Base-by-base conservation (phyloP, 2,888 invertebrate species). In the Andrena praecox region DNA sequence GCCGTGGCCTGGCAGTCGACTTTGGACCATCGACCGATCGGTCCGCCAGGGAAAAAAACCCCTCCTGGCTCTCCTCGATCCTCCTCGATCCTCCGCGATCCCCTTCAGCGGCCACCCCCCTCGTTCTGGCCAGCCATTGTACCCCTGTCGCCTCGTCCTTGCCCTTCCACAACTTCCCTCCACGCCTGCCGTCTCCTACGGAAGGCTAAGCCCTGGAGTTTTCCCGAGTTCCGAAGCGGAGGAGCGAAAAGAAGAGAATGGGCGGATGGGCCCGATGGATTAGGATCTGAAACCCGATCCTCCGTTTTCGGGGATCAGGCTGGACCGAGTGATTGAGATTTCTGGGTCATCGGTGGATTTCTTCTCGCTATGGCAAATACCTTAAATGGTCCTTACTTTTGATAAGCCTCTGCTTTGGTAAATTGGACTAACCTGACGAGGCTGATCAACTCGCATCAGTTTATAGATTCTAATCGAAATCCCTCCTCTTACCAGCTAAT, bases 11-110 rank as follows among this genome's bases (percentile, higher is more conserved):
- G 87, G 90, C 92, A 92, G 93, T 93, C 90, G 89, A 89, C 91
- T 91, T 89, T 92, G 89, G 89, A 91, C 91, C 91, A 92, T 91
- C 91, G 90, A 91, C 90, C 91, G 83, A 86, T 79, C 80, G 80
- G 83, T 75, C 60, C 77, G 63, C 29, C 63, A 8, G 29, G 35
- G 52, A 56, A 63, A n/a, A n/a, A 59, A 33, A 2, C 50, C 5
- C 52, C 24, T 33, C 68, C 12, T 24, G 8, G 12, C 24, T 42
- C 35, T 24, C 10, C 7, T 7, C 7, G 4, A 2, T 31, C 56
- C n/a, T 2, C 29, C 2, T 2, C 33, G 29, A 56, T 42, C 42
- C 42, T 12, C 42, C 42, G 4, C 42, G 42, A 16, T 12, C 4
- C 29, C 10, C 5, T n/a, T 4, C 7, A 10, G 35, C 10, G 5